Conservation (phyloP, 2,888 invertebrate species). For the Eretmocerus hayati region DNA sequence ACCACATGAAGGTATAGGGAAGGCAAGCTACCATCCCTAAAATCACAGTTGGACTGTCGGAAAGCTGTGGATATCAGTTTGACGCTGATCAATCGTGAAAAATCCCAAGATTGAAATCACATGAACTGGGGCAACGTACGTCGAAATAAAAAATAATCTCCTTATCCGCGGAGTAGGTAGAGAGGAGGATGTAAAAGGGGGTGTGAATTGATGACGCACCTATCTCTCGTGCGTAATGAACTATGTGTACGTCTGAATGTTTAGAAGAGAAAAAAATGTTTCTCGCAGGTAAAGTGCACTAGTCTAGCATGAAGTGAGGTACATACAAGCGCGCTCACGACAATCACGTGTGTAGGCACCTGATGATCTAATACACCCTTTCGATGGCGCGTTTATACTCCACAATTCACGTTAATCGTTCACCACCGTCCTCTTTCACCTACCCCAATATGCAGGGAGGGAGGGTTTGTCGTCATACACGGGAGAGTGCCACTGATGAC, state of each 20-base stretch:
- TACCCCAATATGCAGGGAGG: neutral
- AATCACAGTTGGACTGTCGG: too few relatives aligned
- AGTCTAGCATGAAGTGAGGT: constrained; percentile 8
- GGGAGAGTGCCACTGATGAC: too few relatives aligned
- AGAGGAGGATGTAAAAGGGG: neutral
- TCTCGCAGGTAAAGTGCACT: constrained; percentile 3
- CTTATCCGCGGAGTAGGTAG: too few relatives aligned
- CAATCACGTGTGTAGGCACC: constrained; percentile 15
- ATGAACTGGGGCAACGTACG: too few relatives aligned
- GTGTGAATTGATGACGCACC: constrained; percentile 9
- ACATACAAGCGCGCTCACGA: too few relatives aligned
- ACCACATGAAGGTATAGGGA: too few relatives aligned
- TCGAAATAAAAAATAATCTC: too few relatives aligned
- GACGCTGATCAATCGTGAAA: too few relatives aligned
- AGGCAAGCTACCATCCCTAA: too few relatives aligned
- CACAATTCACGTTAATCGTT: neutral
- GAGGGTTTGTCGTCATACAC: constrained; percentile 14
- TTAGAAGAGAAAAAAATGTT: neutral
- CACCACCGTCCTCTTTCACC: neutral
- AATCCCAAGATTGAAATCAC: too few relatives aligned
- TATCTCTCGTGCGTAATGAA: neutral
- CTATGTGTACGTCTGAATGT: neutral
- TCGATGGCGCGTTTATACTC: neutral
- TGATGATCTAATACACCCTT: constrained; percentile 11
- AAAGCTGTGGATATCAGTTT: too few relatives aligned